These are phyloP conservation scores for Dusona sp. DNA, from an alignment of 2,888 invertebrate species.

Conservation along the genomic window DNA sequence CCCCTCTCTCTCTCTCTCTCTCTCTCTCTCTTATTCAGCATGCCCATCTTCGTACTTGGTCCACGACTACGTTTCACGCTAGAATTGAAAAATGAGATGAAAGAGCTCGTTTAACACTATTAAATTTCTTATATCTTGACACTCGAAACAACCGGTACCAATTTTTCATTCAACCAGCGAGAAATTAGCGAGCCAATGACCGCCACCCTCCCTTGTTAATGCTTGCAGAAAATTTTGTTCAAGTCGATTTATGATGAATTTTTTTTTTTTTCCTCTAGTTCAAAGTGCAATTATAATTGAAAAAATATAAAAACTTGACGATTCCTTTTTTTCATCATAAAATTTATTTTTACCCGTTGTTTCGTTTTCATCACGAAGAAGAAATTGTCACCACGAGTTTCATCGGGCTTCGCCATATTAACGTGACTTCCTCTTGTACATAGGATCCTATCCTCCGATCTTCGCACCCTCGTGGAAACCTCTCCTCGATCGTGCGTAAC, in stretches of 20 bases:
- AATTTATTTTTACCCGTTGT: neutral
- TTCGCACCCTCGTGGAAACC: no score
- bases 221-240: no score
- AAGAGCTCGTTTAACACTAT: slow-evolving; percentile 56
- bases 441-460: no score
- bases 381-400: no score
- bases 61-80: slow-evolving; percentile 9
- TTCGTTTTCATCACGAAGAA: neutral
- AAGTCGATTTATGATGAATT: no score
- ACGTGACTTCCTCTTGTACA: no score
- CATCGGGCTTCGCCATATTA: neutral
- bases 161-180: slow-evolving; percentile 28
- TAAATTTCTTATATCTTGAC: slow-evolving; percentile 53
- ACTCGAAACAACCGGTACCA: slow-evolving; percentile 32
- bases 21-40: neutral
- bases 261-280: no score
- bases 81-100: slow-evolving; percentile 63
- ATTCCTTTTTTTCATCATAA: no score
- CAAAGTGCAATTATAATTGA: no score
- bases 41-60: neutral
- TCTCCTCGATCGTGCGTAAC: no score
- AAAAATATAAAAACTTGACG: no score
- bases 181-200: slow-evolving; percentile 33
- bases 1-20: slow-evolving; percentile 24
- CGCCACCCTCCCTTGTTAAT: neutral